Conservation (phyloP, 2,113 vertebrate genomes). For the Otolemur garnettii region DNA sequence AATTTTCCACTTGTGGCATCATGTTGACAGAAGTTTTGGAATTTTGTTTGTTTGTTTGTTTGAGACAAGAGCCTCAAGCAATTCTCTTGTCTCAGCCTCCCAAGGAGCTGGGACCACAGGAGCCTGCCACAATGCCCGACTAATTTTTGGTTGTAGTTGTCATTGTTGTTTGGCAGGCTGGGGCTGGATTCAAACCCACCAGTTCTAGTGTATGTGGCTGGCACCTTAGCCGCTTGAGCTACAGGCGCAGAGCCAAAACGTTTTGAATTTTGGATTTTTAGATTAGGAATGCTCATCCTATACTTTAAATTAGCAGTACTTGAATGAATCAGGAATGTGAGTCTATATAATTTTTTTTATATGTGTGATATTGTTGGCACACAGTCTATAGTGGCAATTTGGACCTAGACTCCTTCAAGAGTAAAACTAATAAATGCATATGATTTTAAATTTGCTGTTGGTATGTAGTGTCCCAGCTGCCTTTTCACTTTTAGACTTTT, state of each 20-base stretch:
- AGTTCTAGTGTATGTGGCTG: too few species aligned
- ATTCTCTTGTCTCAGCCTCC: too few species aligned
- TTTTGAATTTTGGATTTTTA: not conserved
- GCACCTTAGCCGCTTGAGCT: too few species aligned
- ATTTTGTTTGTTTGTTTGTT: not conserved
- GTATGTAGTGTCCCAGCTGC: not conserved
- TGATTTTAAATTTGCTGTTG: not conserved
- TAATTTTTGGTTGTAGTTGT: too few species aligned
- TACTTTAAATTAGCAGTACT: slow-evolving; percentile 31
- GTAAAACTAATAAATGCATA: not conserved
- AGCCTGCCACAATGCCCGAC: too few species aligned
- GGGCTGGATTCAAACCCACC: too few species aligned
- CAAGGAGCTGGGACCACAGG: too few species aligned
- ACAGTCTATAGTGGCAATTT: not conserved
- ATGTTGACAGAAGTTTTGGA: not conserved
- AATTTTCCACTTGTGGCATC: not conserved
- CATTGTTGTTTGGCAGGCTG: too few species aligned
- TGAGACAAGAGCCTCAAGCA: too few species aligned
- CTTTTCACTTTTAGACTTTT: slow-evolving; percentile 12
- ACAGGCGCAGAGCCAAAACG: not conserved
- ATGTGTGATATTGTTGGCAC: not conserved
- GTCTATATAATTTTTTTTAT: not conserved
- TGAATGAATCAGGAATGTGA: slow-evolving; percentile 22
- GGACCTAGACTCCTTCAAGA: not conserved
- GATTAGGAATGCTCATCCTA: not conserved